Evolutionary conservation across 2,113 vertebrate species (phyloP), one percentile per base, ranked within the genome.

Genomic region (Delphinapterus leucas): DNA sequence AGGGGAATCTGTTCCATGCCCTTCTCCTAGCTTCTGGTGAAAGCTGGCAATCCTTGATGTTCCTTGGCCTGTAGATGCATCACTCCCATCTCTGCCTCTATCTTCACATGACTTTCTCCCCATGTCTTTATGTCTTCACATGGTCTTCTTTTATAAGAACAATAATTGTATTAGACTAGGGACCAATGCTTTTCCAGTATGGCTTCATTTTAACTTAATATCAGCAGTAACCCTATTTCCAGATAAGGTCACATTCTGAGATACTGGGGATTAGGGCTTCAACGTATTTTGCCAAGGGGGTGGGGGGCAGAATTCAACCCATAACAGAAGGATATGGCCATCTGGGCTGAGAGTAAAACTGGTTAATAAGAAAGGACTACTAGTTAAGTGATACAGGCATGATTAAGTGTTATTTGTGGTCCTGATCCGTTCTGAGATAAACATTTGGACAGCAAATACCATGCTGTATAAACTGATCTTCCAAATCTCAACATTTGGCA

Each of bases 381-480:
- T 49, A 44, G 36, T 89, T 92, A 95, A 92, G 36, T 31, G 83
- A 89, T 31, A 8, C 41, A 76, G 36, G 11, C 58, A 81, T 92
- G 83, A 67, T 44, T 91, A 90, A 82, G 20, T 95, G 73, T 41
- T 88, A 49, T 83, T 93, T 90, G 65, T n/a, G 44, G 58, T 93
- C 28, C 55, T 76, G 25, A 65, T 90, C 70, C 44, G 38, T 26
- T 91, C 74, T 61, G 70, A 95, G 33, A 91, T 76, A 96, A 97
- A 96, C 65, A 95, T 92, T 81, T 96, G 79, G 71, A 79, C 58
- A 91, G 68, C 41, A 84, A 90, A 96, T 90, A 83, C 58, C 88
- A 70, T 11, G 13, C 15, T 93, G 2, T 76, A 44, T 87, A 95
- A 96, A 93, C 63, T 53, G 60, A 80, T 88, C 49, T 31, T 93